Evolutionary conservation across 2,797 vertebrate genomes (phyloP).

Genomic region (Oreortyx pictus): DNA sequence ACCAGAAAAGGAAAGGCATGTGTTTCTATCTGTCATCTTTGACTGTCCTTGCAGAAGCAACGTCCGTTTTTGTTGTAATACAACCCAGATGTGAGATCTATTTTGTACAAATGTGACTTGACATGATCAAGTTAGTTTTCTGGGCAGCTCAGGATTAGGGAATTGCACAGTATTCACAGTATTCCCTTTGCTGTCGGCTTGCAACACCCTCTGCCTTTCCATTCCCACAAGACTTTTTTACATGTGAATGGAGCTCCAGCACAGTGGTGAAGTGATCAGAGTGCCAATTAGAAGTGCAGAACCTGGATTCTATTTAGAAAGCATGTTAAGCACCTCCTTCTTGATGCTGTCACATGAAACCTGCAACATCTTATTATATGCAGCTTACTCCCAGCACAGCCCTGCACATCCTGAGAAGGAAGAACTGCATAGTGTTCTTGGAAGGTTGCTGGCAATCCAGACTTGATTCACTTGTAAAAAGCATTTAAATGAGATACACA

Average conservation of each 20-base stretch:
- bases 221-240: slow-evolving; percentile 1
- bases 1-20: background rate
- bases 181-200: background rate
- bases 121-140: background rate
- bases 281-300: background rate
- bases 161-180: background rate
- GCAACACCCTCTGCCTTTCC: background rate
- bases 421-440: background rate
- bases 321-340: background rate
- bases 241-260: background rate
- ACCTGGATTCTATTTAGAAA: background rate
- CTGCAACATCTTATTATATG: background rate
- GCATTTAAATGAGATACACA: background rate
- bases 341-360: background rate
- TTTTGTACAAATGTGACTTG: slow-evolving; percentile 14
- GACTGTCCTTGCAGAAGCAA: background rate
- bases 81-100: background rate
- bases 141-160: background rate
- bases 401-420: background rate
- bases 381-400: background rate
- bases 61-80: background rate
- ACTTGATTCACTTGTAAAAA: background rate
- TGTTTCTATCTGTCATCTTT: background rate
- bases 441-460: background rate
- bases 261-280: background rate